Conservation (phyloP, 2,797 vertebrate species). For the Rhabdophis nuchalis region DNA sequence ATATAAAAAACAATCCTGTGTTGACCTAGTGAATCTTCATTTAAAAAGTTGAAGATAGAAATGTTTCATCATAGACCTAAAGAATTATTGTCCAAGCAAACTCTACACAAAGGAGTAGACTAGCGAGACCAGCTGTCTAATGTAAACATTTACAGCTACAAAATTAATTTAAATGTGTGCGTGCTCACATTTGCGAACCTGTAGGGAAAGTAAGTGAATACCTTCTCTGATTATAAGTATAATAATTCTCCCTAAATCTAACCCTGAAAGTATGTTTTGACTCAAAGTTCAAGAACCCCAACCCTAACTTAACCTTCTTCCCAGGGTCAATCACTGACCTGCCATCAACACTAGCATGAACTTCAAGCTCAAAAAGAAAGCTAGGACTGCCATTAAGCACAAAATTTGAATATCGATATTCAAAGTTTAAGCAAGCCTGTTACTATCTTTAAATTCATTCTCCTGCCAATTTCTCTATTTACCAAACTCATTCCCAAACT, state of each 20-base stretch:
- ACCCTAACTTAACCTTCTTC: neutral
- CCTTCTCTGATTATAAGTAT: neutral
- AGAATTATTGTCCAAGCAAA: neutral
- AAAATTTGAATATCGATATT: neutral
- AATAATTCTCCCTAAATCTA: neutral
- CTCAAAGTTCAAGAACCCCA: neutral
- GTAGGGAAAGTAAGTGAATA: too few species aligned
- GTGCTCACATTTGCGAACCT: too few species aligned
- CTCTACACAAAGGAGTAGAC: neutral
- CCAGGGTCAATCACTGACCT: neutral
- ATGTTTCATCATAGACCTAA: neutral
- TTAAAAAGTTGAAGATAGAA: neutral
- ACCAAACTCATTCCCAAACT: neutral
- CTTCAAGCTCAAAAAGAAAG: neutral
- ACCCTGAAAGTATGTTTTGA: neutral
- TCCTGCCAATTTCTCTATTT: neutral
- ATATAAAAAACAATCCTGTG: neutral
- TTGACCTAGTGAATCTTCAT: neutral
- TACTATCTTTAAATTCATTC: neutral
- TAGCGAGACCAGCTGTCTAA: neutral
- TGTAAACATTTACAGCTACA: neutral
- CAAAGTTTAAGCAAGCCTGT: neutral
- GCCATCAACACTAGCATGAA: neutral
- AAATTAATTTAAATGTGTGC: neutral
- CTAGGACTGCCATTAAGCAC: neutral